These are phyloP conservation scores for Melospiza melodia DNA, from an alignment of 2,113 vertebrate species.

Conservation along the genomic window DNA sequence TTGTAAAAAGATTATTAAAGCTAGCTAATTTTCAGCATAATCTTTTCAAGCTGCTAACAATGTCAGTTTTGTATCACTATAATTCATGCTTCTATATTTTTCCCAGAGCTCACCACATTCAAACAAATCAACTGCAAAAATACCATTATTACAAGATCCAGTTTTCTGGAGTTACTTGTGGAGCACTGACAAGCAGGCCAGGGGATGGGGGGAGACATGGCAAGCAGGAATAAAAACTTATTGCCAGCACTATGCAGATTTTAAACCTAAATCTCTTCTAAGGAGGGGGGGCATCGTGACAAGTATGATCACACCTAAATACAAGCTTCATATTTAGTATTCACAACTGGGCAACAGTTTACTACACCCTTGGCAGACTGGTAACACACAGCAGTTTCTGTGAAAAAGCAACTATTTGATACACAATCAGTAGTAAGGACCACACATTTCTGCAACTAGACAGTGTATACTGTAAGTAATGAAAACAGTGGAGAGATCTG, in stretches of 20 bases:
- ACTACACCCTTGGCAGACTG: neutral
- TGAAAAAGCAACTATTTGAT: neutral
- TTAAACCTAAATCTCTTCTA: neutral
- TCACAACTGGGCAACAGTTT: neutral
- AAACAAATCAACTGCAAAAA: slow-evolving; percentile 4
- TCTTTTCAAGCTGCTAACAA: slow-evolving; percentile 29
- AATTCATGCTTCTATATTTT: slow-evolving; percentile 2
- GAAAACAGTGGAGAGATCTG: neutral
- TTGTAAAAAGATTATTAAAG: neutral
- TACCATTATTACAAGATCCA: neutral
- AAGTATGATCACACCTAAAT: neutral
- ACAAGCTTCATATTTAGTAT: neutral
- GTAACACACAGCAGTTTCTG: neutral
- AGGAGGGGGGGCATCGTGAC: accelerated
- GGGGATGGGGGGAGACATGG: neutral
- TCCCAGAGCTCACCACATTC: neutral
- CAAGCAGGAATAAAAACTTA: neutral
- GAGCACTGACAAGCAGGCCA: neutral
- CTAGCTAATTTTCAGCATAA: neutral
- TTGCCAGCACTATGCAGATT: neutral
- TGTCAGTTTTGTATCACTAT: neutral
- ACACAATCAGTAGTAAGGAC: neutral
- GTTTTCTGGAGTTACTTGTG: neutral
- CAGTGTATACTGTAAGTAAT: neutral
- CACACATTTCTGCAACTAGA: neutral